These are phyloP conservation scores for Halcyon malimbica DNA, from an alignment of 2,113 vertebrate genomes.

Conservation along the genomic window DNA sequence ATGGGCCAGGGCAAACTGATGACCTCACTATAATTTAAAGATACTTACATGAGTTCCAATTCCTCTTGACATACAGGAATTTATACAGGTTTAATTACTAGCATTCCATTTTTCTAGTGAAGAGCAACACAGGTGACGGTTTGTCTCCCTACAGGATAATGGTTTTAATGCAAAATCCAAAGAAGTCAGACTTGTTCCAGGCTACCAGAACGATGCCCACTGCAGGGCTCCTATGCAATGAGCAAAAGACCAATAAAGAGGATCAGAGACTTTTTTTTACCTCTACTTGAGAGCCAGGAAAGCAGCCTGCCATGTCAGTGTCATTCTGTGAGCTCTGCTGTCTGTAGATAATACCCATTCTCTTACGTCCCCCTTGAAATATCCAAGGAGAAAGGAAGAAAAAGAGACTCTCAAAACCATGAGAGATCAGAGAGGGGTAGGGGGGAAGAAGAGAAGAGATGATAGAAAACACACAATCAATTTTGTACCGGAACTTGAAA, in stretches of 20 bases:
- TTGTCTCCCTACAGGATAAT: neutral
- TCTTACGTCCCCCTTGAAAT: neutral
- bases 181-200: neutral
- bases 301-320: neutral
- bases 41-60: neutral
- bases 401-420: neutral
- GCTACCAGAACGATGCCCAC: neutral
- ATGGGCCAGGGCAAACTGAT: neutral
- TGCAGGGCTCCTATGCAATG: neutral
- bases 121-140: neutral
- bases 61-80: neutral
- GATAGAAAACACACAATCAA: neutral
- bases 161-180: neutral
- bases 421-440: neutral
- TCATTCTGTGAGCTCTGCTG: neutral
- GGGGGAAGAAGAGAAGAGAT: neutral
- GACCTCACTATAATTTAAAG: conserved; percentile 26
- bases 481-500: conserved; percentile 1
- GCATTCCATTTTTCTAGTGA: neutral
- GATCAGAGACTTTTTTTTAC: conserved; percentile 2
- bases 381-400: neutral
- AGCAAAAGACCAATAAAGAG: neutral
- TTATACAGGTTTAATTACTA: neutral
- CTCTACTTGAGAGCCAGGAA: neutral
- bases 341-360: neutral